Evolutionary conservation across 2,797 vertebrate species (phyloP), one percentile per base, ranked within the genome.

Genomic region (Perodicticus potto): DNA sequence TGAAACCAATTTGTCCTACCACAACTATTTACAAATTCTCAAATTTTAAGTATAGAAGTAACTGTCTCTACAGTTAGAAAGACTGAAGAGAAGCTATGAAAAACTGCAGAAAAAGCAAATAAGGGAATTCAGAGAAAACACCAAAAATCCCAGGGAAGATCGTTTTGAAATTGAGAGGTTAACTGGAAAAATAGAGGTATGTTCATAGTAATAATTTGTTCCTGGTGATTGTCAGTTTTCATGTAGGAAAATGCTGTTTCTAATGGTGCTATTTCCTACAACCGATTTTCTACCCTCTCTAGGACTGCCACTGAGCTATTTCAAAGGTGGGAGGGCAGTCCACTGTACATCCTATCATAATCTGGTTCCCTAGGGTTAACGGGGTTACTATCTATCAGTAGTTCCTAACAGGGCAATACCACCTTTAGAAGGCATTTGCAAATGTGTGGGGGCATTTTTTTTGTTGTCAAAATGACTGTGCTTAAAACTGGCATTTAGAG

Each of bases 61-160:
- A 92, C 32, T 98, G 89, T 95, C 55, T 87, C 89, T 98, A 77
- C 97, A 99, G 99, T 98, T 99, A 95, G 98, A 98, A 82, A 99
- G 98, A 97, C 98, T 99, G 97, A 99, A 99, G 97, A 99, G 98
- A 98, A 99, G 98, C 98, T 99, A 99, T 97, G 99, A 99, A 97
- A 99, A 99, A 97, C 98, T 99, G 86, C 99, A 99, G 98, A 99
- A 98, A 95, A 99, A 99, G 96, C 99, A 99, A 37, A 67, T 98
- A 29, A 99, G 99, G 95, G 99, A 99, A 89, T 95, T 93, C 57
- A 98, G 97, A 59, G 98, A 98, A 95, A 98, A 98, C 90, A 65
- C 97, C 49, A 99, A 95, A 89, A 97, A 96, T 96, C 98, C 98
- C 94, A 98, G 98, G 57, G 98, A 98, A 0, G 98, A 99, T 57